Evolutionary conservation across 2,888 invertebrate genomes (phyloP).

Genomic region (Dendrolimus pini): DNA sequence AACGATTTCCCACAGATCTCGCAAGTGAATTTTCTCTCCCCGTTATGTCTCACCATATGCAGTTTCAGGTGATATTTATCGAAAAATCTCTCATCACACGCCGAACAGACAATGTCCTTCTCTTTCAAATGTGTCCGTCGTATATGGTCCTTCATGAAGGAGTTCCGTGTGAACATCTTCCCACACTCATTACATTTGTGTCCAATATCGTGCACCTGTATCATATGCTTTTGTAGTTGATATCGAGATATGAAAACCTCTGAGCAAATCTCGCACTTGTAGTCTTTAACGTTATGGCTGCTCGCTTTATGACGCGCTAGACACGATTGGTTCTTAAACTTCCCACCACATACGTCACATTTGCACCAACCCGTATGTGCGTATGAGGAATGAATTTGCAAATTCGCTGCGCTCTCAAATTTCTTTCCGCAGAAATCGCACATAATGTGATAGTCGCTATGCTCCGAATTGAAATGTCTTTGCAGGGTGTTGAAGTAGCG

Average conservation of each 20-base stretch:
- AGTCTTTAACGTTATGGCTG: constrained; percentile 53
- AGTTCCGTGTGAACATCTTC: constrained; percentile 63
- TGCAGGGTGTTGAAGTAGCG: constrained; percentile 53
- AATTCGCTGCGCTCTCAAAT: constrained; percentile 47
- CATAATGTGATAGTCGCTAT: constrained; percentile 56
- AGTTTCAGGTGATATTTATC: constrained; percentile 53
- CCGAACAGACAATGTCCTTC: constrained; percentile 55
- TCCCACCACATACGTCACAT: constrained; percentile 48
- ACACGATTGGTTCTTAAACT: constrained; percentile 56
- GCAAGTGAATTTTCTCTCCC: constrained; percentile 72
- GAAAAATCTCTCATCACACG: constrained; percentile 60
- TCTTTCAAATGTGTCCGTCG: constrained; percentile 64
- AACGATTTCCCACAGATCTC: constrained; percentile 76
- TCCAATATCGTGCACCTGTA: constrained; percentile 60
- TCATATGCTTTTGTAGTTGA: constrained; percentile 71
- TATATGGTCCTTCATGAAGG: constrained; percentile 63
- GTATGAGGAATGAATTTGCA: constrained; percentile 53
- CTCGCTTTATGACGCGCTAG: constrained; percentile 57
- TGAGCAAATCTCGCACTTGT: constrained; percentile 56
- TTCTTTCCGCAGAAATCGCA: constrained; percentile 61
- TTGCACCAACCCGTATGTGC: constrained; percentile 50
- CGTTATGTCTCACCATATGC: constrained; percentile 74
- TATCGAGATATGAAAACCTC: constrained; percentile 69
- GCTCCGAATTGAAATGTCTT: constrained; percentile 55
- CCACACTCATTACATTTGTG: constrained; percentile 58